These are phyloP conservation scores for Trachelus troglodyta DNA, from an alignment of 2,888 invertebrate genomes.

Conservation along the genomic window DNA sequence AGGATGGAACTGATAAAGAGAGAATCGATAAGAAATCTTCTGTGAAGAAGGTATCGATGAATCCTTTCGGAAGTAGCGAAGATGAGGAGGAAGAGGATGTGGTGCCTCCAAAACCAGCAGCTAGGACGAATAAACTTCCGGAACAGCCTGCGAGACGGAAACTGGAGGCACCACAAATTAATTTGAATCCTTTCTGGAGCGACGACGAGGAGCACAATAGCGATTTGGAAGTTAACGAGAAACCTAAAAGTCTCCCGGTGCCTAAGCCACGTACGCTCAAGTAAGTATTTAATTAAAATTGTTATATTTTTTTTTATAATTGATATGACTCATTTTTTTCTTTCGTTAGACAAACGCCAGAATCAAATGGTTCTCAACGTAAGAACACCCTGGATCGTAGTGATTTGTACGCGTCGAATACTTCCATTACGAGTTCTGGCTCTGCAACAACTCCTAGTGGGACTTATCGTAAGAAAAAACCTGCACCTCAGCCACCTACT, in stretches of 20 bases:
- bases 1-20: conserved; percentile 67
- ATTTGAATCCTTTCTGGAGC: conserved; percentile 79
- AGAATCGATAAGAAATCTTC: conserved; percentile 13
- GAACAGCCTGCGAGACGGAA: conserved; percentile 45
- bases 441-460: conserved; percentile 66
- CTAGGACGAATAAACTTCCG: conserved; percentile 43
- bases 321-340: not conserved
- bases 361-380: conserved; percentile 56
- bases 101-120: conserved; percentile 63
- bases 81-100: conserved; percentile 58
- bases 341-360: conserved; percentile 50
- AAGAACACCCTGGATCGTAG: conserved; percentile 52
- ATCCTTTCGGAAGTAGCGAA: conserved; percentile 78
- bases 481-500: conserved; percentile 76
- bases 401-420: conserved; percentile 61
- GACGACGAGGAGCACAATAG: conserved; percentile 76
- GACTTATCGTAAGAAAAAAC: conserved; percentile 73
- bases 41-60: conserved; percentile 61
- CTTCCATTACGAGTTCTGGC: conserved; percentile 63
- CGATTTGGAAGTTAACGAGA: conserved; percentile 65
- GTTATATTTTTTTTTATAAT: not conserved
- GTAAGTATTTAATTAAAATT: conserved; percentile 45
- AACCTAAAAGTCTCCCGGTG: conserved; percentile 54
- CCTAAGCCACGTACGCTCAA: conserved; percentile 67
- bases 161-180: conserved; percentile 69